A percentile compares a stretch with the other conserved stretches of the same genome.
phyloP scores from a whole-genome alignment of 1,140 invertebrate genomes.

The Diabrotica undecimpunctata region DNA sequence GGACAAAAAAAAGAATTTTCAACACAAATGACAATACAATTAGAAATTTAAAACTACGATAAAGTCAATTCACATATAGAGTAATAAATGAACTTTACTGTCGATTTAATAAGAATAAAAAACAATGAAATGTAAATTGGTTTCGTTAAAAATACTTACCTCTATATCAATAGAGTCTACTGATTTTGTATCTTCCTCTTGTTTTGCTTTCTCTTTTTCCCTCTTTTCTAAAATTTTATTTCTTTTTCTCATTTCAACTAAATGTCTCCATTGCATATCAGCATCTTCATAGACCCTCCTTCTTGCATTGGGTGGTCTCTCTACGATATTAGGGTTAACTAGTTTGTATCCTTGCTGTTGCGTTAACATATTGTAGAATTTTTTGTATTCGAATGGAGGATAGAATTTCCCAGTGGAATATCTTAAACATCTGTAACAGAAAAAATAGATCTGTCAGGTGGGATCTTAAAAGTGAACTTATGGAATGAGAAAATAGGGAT shows the following conservation, averaged over 20 bases:
- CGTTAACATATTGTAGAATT: constrained; percentile 55
- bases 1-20: no score
- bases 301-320: constrained; percentile 10
- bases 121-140: no score
- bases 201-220: constrained; percentile 5
- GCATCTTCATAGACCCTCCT: constrained; percentile 21
- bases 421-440: constrained; percentile 45
- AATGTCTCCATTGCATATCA: constrained; percentile 23
- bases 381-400: constrained; percentile 59
- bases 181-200: constrained; percentile 13
- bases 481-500: no score
- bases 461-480: no score
- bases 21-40: no score
- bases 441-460: no score
- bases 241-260: constrained; percentile 21
- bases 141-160: constrained; percentile 1
- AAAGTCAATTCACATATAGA: no score
- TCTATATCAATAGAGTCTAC: constrained; percentile 22
- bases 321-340: neutral
- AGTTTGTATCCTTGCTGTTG: neutral
- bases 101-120: no score
- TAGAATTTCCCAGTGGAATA: constrained; percentile 55
- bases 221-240: neutral
- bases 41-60: no score
- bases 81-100: no score